Evolutionary conservation across 64 coral and sea anemone genomes (phyloP).

Genomic region (Trachythela sp.): DNA sequence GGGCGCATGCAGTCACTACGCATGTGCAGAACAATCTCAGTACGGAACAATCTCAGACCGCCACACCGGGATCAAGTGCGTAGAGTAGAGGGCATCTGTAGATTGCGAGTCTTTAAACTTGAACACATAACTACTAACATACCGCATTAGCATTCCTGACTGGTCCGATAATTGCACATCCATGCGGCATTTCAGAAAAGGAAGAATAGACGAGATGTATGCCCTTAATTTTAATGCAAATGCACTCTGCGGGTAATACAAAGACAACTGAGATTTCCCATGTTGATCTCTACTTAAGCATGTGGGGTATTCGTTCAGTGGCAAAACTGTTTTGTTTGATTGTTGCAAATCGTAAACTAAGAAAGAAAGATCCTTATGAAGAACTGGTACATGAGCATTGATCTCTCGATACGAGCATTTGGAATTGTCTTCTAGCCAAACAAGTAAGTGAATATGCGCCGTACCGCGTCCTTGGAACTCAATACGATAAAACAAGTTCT

Average conservation of each 20-base stretch:
- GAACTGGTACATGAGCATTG: conserved; percentile 23
- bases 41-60: too few species aligned
- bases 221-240: conserved; percentile 13
- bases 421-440: conserved; percentile 43
- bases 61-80: not conserved
- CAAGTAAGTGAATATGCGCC: conserved; percentile 50
- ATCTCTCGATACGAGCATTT: not conserved
- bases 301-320: not conserved
- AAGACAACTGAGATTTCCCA: not conserved
- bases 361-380: not conserved
- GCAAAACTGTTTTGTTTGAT: not conserved
- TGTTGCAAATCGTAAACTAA: conserved; percentile 39
- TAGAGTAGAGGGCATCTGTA: not conserved
- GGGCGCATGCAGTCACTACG: too few species aligned
- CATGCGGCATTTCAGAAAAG: conserved; percentile 31
- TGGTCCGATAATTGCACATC: conserved; percentile 47
- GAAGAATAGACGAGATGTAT: conserved; percentile 20
- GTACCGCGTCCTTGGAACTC: conserved; percentile 58
- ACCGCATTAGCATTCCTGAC: conserved; percentile 17
- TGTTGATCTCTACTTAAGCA: not conserved
- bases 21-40: too few species aligned
- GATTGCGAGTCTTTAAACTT: conserved; percentile 36
- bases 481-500: conserved; percentile 31
- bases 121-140: conserved; percentile 36
- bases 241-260: not conserved